These are phyloP conservation scores for Trisateles emortualis DNA, from an alignment of 2,888 invertebrate genomes.

Conservation along the genomic window DNA sequence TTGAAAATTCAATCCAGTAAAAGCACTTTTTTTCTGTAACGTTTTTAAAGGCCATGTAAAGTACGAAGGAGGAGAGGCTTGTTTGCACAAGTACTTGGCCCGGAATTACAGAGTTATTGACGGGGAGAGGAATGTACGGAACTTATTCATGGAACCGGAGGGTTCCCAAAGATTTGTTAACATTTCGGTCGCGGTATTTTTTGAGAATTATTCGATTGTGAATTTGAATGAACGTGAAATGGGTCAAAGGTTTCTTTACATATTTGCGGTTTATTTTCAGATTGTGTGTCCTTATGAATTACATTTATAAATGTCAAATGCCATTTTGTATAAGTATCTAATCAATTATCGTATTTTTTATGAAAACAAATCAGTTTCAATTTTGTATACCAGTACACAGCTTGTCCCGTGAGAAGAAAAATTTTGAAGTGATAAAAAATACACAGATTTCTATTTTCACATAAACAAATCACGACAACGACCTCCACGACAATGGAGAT, in stretches of 20 bases:
- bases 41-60: slow-evolving; percentile 33
- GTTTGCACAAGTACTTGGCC: slow-evolving; percentile 21
- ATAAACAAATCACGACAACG: no score
- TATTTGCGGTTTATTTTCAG: slow-evolving; percentile 5
- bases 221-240: slow-evolving; percentile 11
- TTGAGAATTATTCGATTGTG: slow-evolving; percentile 16
- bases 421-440: no score
- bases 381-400: no score
- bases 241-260: slow-evolving; percentile 12
- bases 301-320: not conserved
- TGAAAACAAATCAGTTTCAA: no score
- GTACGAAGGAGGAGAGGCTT: slow-evolving; percentile 34
- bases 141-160: slow-evolving; percentile 5
- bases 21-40: slow-evolving; percentile 45
- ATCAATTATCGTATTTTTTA: no score
- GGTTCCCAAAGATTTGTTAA: slow-evolving; percentile 16
- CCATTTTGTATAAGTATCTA: no score
- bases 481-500: no score
- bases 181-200: slow-evolving; percentile 11
- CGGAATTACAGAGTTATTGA: slow-evolving; percentile 30
- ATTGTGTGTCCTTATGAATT: not conserved
- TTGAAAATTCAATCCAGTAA: slow-evolving; percentile 59
- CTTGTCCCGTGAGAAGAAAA: no score
- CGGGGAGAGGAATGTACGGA: slow-evolving; percentile 17
- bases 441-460: no score